Base-by-base conservation (phyloP, 1,140 invertebrate genomes). In the Drosophila prosaltans region DNA sequence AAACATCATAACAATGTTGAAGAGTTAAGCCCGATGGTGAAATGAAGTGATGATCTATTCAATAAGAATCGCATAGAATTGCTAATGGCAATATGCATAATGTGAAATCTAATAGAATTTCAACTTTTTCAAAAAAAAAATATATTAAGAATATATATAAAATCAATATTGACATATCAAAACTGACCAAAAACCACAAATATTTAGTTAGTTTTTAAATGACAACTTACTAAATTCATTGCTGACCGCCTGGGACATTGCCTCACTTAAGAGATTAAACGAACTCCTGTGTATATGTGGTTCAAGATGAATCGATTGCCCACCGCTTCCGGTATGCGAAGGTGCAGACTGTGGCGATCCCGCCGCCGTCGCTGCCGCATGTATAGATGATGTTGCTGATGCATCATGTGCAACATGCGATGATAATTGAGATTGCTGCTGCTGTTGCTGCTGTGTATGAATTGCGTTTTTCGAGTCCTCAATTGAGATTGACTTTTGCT, bases 161-260 rank as follows among this genome's bases (percentile, higher is more conserved):
- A 16, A 16, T 16, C 16, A 16, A 16, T 16, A 16, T 16, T 16
- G 16, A 0, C 16, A 16, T 16, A 16, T 16, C 16, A 16, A 16
- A 16, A 16, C 16, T 36, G 3, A 6, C 10, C 39, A 1, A 11
- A 11, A 11, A 40, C 39, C 39, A 40, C 8, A 40, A 40, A 11
- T 11, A 1, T 11, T 11, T 2, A 40, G 2, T 2, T 1, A 11
- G 6, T 39, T 39, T 8, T 39, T 39, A 6, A 24, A 48, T 48
- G 10, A 11, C 10, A 39, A 91, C 92, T 92, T 90, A 93, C 93
- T 92, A 41, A 92, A 92, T 74, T 93, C 92, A 78, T 93, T 92
- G 74, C 81, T 92, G 40, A 92, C 91, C 55, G 92, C 92, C 78
- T 92, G 84, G 4, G 92, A 92, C 88, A 93, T 93, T 8, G 91